Percentiles rank a stretch among this genome's conserved stretches.
Evolutionary conservation across 2,888 invertebrate genomes (phyloP).

Genomic region (Drepana falcataria): DNA sequence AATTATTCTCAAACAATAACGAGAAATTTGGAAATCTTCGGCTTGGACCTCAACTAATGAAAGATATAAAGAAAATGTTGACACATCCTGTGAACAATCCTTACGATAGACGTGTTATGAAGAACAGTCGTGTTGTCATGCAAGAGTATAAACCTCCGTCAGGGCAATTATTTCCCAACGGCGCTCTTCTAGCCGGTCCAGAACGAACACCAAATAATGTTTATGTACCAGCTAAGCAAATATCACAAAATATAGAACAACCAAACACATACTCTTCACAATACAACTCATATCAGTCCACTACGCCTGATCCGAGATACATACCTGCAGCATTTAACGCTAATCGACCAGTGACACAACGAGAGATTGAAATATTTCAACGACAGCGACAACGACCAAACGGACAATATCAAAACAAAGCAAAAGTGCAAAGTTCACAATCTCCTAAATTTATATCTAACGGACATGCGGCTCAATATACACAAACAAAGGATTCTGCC

Average conservation of each 20-base stretch:
- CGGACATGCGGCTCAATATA: slow-evolving; percentile 35
- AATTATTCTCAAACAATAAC: slow-evolving; percentile 56
- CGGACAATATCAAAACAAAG: slow-evolving; percentile 29
- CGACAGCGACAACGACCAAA: slow-evolving; percentile 37
- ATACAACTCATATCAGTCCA: slow-evolving; percentile 47
- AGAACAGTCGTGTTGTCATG: slow-evolving; percentile 56
- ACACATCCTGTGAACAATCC: slow-evolving; percentile 71
- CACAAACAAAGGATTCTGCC: slow-evolving; percentile 20
- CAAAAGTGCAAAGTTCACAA: slow-evolving; percentile 22
- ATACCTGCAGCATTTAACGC: slow-evolving; percentile 38
- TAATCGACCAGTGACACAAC: slow-evolving; percentile 26
- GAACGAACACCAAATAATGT: slow-evolving; percentile 49
- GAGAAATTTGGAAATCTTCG: slow-evolving; percentile 66
- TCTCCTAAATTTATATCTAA: slow-evolving; percentile 31
- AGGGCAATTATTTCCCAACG: slow-evolving; percentile 60
- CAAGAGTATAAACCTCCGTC: slow-evolving; percentile 67
- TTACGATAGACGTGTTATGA: slow-evolving; percentile 50
- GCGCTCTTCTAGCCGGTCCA: slow-evolving; percentile 43
- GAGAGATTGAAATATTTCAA: slow-evolving; percentile 44
- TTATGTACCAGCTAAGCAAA: slow-evolving; percentile 51
- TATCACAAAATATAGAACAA: slow-evolving; percentile 38
- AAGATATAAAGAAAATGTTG: slow-evolving; percentile 78
- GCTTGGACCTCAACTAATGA: slow-evolving; percentile 75
- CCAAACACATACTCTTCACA: slow-evolving; percentile 33
- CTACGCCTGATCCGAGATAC: slow-evolving; percentile 58